A percentile compares a stretch with the other conserved stretches of the same genome.
Evolutionary conservation across 2,797 vertebrate species (phyloP).

Genomic region (Microctenopoma steveboyesi): DNA sequence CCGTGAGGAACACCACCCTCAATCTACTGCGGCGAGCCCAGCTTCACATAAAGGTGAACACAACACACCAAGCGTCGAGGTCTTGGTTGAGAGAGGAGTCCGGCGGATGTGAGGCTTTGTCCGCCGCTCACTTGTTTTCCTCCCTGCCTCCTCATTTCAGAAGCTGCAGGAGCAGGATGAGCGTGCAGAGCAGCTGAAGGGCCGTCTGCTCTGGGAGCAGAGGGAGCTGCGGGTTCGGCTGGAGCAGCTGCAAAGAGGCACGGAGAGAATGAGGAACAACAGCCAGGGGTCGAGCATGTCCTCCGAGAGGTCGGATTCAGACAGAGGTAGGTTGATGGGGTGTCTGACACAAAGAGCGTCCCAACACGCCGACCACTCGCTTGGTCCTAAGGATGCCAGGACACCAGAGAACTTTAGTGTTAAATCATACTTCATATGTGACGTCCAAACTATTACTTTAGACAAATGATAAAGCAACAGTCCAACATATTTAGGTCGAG

Average conservation of each 20-base stretch:
- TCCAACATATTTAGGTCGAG: no score
- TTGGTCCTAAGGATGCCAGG: neutral
- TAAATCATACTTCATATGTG: no score
- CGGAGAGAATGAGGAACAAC: conserved; percentile 87
- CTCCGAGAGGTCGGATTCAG: conserved; percentile 91
- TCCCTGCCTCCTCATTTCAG: conserved; percentile 68
- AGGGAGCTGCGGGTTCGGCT: conserved; percentile 85
- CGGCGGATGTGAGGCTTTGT: neutral
- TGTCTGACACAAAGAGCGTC: neutral
- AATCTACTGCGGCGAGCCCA: conserved; percentile 91
- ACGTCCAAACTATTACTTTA: no score
- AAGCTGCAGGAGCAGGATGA: conserved; percentile 93
- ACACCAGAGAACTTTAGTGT: no score
- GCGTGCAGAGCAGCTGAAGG: conserved; percentile 86
- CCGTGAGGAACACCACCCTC: conserved; percentile 89
- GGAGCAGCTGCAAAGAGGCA: conserved; percentile 84
- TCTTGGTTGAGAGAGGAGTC: neutral
- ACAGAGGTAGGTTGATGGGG: conserved; percentile 83
- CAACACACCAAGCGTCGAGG: rapidly evolving
- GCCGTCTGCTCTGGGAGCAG: conserved; percentile 87
- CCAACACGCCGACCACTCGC: neutral
- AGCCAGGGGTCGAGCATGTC: conserved; percentile 91
- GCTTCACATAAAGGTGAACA: conserved; percentile 91
- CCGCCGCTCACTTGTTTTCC: neutral
- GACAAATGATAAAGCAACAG: no score